Evolutionary conservation across 1,140 invertebrate genomes (phyloP), one percentile per base, ranked within the genome.

Genomic region (Bombus waltoni): DNA sequence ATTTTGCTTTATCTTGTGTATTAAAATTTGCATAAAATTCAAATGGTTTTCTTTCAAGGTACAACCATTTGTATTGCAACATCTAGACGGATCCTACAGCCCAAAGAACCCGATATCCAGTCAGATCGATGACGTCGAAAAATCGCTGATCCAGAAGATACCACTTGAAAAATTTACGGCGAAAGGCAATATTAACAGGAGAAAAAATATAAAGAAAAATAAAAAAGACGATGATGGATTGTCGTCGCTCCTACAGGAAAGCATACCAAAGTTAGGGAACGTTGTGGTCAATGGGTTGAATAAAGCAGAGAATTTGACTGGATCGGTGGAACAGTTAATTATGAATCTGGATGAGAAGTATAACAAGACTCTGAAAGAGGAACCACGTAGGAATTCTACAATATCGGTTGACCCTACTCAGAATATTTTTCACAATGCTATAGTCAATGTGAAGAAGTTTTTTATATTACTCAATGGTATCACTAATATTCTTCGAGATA

Each of bases 381-480:
- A 80, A 22, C 70, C 80, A 38, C 38, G 44, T 62, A 62, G 89
- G 22, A 57, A 76, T 57, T 73, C 25, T 9, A 62, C 1, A 18
- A 28, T 77, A 38, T 40, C 44, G 18, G 72, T n/a, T 9, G 74
- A 11, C n/a, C 57, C 15, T 42, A 87, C 32, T 53, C 71, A 68
- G 3, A 86, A 89, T 53, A 53, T 89, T 78, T 91, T 93, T 53
- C 32, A 81, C 32, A 78, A 59, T 40, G 88, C 91, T 6, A 83
- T 92, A 53, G 82, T n/a, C 38, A 89, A 91, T 62, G 88, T 93
- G 10, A 92, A 90, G 71, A 93, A 92, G 65, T 90, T 94, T 44
- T 94, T 94, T 53, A 76, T 80, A n/a, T 57, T 94, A 13, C 59
- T 94, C 1, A 70, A 84, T 2, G 85, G 86, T 13, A 73, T 93